Conservation (phyloP, 2,888 invertebrate species). For the Rhopalosiphum nymphaeae region DNA sequence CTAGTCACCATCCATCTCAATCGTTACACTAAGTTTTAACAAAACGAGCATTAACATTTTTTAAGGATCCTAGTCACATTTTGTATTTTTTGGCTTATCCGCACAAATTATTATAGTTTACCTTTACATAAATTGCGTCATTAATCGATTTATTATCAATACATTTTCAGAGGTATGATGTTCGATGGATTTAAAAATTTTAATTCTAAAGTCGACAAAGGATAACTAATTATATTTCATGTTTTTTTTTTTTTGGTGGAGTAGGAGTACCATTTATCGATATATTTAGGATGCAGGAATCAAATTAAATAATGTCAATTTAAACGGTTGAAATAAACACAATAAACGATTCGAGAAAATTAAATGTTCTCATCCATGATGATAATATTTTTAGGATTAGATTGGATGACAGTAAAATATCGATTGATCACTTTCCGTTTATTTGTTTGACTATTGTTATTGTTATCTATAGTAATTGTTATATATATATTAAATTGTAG, state of each 20-base stretch:
- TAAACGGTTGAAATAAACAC: neutral
- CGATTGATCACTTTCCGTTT: too few relatives aligned
- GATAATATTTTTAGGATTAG: neutral
- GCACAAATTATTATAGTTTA: neutral
- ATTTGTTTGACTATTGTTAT: too few relatives aligned
- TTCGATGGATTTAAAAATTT: too few relatives aligned
- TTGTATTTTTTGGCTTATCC: neutral
- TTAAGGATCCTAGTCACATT: neutral
- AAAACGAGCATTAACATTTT: neutral
- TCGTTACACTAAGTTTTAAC: neutral
- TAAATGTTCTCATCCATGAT: neutral
- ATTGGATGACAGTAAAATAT: too few relatives aligned
- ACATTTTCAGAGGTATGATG: neutral
- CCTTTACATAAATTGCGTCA: neutral
- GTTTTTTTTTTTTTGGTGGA: too few relatives aligned
- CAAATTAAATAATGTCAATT: neutral
- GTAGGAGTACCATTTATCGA: too few relatives aligned
- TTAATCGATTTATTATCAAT: neutral
- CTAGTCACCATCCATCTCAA: neutral
- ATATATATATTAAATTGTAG: too few relatives aligned
- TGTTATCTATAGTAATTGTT: too few relatives aligned
- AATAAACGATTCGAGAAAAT: neutral
- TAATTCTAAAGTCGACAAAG: too few relatives aligned
- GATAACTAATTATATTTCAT: too few relatives aligned
- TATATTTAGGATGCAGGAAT: neutral